Percentiles rank a stretch among this genome's conserved stretches.
Evolutionary conservation across 2,888 invertebrate species (phyloP).

Genomic region (Drosophila antonietae): DNA sequence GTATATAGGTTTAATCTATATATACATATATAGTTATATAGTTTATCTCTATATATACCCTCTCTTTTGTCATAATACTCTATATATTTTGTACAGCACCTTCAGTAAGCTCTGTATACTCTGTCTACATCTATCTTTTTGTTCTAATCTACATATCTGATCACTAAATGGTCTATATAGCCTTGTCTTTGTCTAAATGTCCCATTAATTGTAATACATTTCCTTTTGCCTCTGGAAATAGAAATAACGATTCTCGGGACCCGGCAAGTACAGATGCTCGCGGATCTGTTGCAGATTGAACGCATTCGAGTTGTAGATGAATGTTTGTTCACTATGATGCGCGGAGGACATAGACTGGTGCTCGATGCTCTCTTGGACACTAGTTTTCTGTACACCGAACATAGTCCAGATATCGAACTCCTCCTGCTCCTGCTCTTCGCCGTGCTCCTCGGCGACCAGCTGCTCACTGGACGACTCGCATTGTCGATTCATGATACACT

Average conservation of each 20-base stretch:
- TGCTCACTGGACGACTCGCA: background rate
- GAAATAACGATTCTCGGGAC: constrained; percentile 63
- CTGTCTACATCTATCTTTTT: background rate
- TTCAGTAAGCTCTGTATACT: background rate
- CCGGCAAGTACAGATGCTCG: constrained; percentile 61
- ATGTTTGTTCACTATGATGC: constrained; percentile 11
- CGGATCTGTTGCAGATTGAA: constrained; percentile 67
- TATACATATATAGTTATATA: no score
- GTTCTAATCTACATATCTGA: background rate
- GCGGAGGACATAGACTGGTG: background rate
- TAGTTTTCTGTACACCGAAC: constrained; percentile 13
- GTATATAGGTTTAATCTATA: no score
- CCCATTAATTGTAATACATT: background rate
- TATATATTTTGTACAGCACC: background rate
- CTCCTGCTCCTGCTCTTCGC: constrained; percentile 30
- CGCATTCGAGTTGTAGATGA: constrained; percentile 57
- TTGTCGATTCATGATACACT: constrained; percentile 40
- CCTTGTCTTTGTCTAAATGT: no score
- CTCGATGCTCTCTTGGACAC: fast-evolving
- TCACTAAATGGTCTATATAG: background rate
- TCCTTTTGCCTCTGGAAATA: constrained; percentile 43
- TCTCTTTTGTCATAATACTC: background rate
- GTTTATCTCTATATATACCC: no score
- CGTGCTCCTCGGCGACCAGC: constrained; percentile 11
- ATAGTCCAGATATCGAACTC: constrained; percentile 60